Evolutionary conservation across 2,113 vertebrate genomes (phyloP).

Genomic region (Microtus richardsoni): DNA sequence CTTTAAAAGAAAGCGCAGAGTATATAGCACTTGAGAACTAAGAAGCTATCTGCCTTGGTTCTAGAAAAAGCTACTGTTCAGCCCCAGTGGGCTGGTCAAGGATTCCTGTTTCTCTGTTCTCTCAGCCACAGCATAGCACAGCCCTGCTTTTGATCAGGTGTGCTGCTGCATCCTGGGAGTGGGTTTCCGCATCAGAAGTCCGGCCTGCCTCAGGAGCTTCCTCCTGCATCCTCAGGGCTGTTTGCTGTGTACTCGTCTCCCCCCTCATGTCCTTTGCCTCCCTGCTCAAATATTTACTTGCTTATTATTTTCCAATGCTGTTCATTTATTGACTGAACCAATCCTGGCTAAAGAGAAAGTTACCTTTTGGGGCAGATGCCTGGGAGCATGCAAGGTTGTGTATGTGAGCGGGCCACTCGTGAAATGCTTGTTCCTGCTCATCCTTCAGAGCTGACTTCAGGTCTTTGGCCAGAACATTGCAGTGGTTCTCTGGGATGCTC

Average conservation of each 20-base stretch:
- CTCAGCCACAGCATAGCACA: background rate
- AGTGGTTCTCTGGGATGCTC: constrained; percentile 94
- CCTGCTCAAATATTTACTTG: background rate
- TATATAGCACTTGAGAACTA: background rate
- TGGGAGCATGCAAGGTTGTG: background rate
- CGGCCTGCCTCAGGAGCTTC: background rate
- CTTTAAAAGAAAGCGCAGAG: background rate
- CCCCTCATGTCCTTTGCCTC: background rate
- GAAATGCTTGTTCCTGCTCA: constrained; percentile 96
- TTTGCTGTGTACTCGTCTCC: background rate
- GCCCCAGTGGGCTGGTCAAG: background rate
- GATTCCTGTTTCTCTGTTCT: background rate
- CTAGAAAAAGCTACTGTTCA: background rate
- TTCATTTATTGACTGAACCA: constrained; percentile 72
- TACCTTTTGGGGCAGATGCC: background rate
- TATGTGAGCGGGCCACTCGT: constrained; percentile 88
- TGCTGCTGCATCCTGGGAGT: background rate
- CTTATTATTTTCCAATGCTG: background rate
- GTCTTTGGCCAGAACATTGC: constrained; percentile 95
- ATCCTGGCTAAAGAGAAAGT: constrained; percentile 51
- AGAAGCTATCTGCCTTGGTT: background rate
- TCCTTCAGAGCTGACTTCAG: constrained; percentile 95
- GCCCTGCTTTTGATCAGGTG: background rate
- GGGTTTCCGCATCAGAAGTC: background rate
- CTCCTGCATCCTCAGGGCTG: background rate